Evolutionary conservation across 2,113 vertebrate genomes (phyloP).

Genomic region (Cranoglanis bouderius): DNA sequence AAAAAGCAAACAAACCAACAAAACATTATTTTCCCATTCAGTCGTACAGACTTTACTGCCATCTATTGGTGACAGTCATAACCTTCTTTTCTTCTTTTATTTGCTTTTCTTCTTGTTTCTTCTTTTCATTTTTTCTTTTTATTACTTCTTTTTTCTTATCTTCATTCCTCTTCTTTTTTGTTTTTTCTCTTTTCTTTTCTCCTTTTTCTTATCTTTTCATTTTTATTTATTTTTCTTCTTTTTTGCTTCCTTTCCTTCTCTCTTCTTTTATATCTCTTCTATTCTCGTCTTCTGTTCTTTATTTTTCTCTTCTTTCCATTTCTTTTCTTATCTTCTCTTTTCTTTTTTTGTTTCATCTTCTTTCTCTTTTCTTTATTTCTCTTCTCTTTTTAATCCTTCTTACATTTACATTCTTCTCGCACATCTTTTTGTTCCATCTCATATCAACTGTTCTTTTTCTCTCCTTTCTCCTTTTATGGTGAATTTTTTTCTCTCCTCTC

Average conservation of each 20-base stretch:
- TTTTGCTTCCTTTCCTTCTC: too few relatives aligned
- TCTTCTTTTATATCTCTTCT: too few relatives aligned
- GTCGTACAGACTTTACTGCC: conserved; percentile 36
- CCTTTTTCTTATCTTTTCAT: not conserved
- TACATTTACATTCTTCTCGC: not conserved
- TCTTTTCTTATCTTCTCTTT: not conserved
- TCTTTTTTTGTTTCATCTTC: not conserved
- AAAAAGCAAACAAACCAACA: not conserved
- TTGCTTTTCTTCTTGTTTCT: not conserved
- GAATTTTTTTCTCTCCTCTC: not conserved
- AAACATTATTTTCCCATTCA: not conserved
- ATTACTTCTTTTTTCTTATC: too few relatives aligned
- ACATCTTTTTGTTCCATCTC: not conserved
- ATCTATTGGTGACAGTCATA: conserved; percentile 62
- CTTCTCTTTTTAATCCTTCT: not conserved
- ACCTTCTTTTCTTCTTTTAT: not conserved
- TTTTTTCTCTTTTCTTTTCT: not conserved
- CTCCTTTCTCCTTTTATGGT: not conserved
- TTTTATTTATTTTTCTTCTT: too few relatives aligned
- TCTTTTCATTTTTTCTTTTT: not conserved
- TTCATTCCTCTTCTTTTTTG: too few relatives aligned
- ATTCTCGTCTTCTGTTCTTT: too few relatives aligned
- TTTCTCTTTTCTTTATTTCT: not conserved
- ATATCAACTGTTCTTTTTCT: not conserved
- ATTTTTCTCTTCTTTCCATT: not conserved